These are phyloP conservation scores for Physella acuta DNA, from an alignment of 1,140 invertebrate genomes.

Conservation along the genomic window DNA sequence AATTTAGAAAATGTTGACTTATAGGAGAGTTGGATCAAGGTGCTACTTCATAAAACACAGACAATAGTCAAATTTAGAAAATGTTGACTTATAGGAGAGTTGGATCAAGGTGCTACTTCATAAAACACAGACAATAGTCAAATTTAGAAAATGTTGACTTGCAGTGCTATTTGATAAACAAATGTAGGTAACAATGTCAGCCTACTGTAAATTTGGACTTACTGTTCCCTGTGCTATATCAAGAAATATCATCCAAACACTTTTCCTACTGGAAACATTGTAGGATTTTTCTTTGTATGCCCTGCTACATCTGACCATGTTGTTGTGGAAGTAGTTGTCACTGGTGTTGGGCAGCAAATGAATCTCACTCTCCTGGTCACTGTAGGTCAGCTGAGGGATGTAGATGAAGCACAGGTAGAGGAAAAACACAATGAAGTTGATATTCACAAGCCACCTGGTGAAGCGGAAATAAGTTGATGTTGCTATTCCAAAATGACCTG, in stretches of 20 bases:
- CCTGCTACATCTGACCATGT: conserved; percentile 32
- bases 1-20: too few relatives aligned
- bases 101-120: too few relatives aligned
- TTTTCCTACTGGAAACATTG: background rate
- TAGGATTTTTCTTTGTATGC: conserved; percentile 31
- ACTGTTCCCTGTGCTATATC: conserved; percentile 23
- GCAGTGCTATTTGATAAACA: background rate
- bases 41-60: background rate
- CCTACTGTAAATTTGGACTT: too few relatives aligned
- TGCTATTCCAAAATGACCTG: conserved; percentile 74
- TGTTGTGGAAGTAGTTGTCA: background rate
- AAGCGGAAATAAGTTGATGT: conserved; percentile 75
- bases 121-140: background rate
- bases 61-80: background rate
- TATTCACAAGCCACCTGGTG: conserved; percentile 71
- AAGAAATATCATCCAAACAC: conserved; percentile 4
- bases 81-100: background rate
- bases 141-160: background rate
- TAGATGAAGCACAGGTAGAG: conserved; percentile 41
- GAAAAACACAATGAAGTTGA: conserved; percentile 64
- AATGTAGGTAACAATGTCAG: background rate
- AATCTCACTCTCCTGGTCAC: background rate
- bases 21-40: too few relatives aligned
- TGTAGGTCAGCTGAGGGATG: conserved; percentile 16
- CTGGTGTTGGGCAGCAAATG: background rate